Evolutionary conservation across 2,888 invertebrate species (phyloP).

Genomic region (Prionchulus punctatus): DNA sequence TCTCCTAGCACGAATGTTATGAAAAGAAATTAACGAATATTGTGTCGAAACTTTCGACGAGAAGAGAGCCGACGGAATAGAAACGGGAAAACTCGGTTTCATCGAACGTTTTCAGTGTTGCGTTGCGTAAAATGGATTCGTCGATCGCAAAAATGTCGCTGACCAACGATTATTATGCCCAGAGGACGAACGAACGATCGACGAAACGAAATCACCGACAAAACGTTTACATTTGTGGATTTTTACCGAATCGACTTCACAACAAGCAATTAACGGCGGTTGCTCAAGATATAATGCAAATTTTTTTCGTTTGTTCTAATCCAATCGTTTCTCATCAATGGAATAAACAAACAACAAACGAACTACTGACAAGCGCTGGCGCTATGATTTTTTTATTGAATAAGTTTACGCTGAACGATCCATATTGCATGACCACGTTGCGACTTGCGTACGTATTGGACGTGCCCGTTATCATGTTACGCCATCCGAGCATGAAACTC

Average conservation of each 20-base stretch:
- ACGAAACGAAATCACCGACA: background rate
- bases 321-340: background rate
- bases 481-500: constrained; percentile 21
- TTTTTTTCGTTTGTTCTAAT: constrained; percentile 16
- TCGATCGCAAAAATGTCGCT: background rate
- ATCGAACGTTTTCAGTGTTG: no score
- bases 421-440: constrained; percentile 18
- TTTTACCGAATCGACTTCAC: constrained; percentile 17
- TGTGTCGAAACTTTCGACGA: no score
- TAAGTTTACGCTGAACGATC: constrained; percentile 19
- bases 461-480: constrained; percentile 19
- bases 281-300: constrained; percentile 17
- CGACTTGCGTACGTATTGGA: constrained; percentile 21
- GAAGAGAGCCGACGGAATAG: no score
- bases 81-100: no score
- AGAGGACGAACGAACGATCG: no score
- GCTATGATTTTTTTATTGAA: constrained; percentile 20
- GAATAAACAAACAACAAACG: background rate
- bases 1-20: no score
- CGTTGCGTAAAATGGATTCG: no score
- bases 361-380: constrained; percentile 12
- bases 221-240: constrained; percentile 16
- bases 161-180: background rate
- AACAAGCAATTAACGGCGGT: constrained; percentile 18
- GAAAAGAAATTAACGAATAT: no score